These are phyloP conservation scores for Alsophila aescularia DNA, from an alignment of 2,888 invertebrate species.

Conservation along the genomic window DNA sequence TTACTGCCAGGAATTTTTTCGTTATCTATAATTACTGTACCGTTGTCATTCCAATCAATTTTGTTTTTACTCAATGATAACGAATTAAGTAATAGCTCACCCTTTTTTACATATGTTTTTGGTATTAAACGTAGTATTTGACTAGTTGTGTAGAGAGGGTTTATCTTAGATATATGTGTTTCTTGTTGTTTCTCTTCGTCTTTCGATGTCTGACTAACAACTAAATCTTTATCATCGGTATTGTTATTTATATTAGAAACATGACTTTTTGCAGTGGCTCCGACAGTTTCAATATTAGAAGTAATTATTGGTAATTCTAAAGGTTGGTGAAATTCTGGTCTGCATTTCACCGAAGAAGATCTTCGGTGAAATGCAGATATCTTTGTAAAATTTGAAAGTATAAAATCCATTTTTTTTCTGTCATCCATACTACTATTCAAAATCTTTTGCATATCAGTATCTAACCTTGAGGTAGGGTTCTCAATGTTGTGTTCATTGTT, in stretches of 20 bases:
- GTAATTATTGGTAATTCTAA: conserved; percentile 13
- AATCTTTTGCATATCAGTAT: conserved; percentile 32
- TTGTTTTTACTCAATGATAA: conserved; percentile 14
- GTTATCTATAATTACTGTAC: conserved; percentile 35
- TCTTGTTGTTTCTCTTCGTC: conserved; percentile 1
- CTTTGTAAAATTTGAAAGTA: conserved; percentile 41
- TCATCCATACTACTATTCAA: conserved; percentile 21
- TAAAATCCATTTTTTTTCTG: conserved; percentile 37
- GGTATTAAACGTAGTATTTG: conserved; percentile 22
- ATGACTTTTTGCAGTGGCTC: no score
- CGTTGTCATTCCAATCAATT: conserved; percentile 32
- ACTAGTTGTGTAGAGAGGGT: conserved; percentile 30
- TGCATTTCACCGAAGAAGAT: no score
- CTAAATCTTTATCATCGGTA: background rate
- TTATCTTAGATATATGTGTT: background rate
- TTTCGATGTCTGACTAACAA: conserved; percentile 2
- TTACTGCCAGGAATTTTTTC: conserved; percentile 36
- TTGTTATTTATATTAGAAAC: background rate
- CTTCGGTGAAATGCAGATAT: conserved; percentile 35
- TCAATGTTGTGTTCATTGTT: conserved; percentile 13
- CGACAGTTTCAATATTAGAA: no score
- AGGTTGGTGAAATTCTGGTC: conserved; percentile 32
- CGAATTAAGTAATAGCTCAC: conserved; percentile 29
- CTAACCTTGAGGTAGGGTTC: conserved; percentile 25
- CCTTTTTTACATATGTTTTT: conserved; percentile 29